Conservation (phyloP, 64 coral and sea anemone genomes). For the Montipora capricornis region DNA sequence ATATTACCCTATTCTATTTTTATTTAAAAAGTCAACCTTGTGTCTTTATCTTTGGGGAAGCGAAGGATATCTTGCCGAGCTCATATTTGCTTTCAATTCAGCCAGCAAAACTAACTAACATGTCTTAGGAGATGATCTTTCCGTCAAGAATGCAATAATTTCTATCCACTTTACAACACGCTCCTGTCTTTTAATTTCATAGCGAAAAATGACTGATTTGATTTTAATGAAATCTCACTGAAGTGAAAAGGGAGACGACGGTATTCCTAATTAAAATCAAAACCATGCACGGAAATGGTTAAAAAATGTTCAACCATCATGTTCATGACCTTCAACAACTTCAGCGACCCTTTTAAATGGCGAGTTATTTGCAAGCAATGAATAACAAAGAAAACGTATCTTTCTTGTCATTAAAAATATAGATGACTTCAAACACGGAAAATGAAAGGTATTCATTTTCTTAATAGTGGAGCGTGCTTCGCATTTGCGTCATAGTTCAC, state of each 20-base stretch:
- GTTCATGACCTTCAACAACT: background rate
- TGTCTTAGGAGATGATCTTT: background rate
- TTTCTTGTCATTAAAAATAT: background rate
- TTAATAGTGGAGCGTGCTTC: background rate
- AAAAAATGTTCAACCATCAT: background rate
- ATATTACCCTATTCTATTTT: conserved; percentile 74
- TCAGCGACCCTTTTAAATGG: background rate
- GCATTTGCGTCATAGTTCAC: background rate
- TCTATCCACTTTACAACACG: background rate
- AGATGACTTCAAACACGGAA: background rate
- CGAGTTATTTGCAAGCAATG: background rate
- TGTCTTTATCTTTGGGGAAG: background rate
- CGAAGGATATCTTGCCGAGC: background rate
- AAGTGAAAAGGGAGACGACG: too few species aligned
- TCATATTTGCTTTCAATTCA: background rate
- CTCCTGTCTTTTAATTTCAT: background rate
- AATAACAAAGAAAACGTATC: background rate
- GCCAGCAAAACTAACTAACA: background rate
- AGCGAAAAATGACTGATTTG: too few species aligned
- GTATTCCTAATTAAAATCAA: background rate
- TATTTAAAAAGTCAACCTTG: conserved; percentile 41
- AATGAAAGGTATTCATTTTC: background rate
- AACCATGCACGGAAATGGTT: background rate
- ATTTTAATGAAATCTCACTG: too few species aligned
- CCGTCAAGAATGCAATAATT: background rate